These are phyloP conservation scores for Apodemus sylvaticus DNA, from an alignment of 2,113 vertebrate species.

Conservation along the genomic window DNA sequence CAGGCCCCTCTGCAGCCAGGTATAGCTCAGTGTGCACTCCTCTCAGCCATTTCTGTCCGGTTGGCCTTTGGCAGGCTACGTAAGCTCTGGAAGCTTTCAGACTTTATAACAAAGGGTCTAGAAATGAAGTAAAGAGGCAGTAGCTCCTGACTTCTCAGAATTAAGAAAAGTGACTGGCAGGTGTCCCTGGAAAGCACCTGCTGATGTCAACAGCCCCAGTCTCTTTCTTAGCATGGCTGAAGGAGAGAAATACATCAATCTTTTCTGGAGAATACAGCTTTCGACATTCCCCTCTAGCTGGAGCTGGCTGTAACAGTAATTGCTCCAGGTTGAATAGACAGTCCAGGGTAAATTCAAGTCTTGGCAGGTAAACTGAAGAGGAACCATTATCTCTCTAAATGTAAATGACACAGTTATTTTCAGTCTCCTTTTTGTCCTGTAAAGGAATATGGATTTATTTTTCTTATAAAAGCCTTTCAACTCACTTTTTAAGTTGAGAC, in stretches of 20 bases:
- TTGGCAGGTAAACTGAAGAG: constrained; percentile 34
- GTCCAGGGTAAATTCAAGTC: background rate
- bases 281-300: no score
- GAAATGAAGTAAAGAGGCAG: background rate
- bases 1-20: background rate
- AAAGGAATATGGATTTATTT: constrained; percentile 43
- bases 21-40: background rate
- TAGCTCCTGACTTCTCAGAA: background rate
- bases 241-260: background rate
- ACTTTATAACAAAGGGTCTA: background rate
- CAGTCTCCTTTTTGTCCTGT: constrained; percentile 13
- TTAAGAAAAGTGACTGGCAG: background rate
- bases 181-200: background rate
- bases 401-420: constrained; percentile 31
- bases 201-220: background rate
- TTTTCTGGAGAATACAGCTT: background rate
- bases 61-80: background rate
- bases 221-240: background rate
- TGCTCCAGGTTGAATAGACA: constrained; percentile 23
- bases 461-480: constrained; percentile 77
- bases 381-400: constrained; percentile 58
- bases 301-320: constrained; percentile 23
- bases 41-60: background rate
- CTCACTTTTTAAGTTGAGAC: constrained; percentile 82
- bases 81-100: background rate